These are phyloP conservation scores for Sycobia sp. DNA, from an alignment of 1,140 invertebrate genomes.

Conservation along the genomic window DNA sequence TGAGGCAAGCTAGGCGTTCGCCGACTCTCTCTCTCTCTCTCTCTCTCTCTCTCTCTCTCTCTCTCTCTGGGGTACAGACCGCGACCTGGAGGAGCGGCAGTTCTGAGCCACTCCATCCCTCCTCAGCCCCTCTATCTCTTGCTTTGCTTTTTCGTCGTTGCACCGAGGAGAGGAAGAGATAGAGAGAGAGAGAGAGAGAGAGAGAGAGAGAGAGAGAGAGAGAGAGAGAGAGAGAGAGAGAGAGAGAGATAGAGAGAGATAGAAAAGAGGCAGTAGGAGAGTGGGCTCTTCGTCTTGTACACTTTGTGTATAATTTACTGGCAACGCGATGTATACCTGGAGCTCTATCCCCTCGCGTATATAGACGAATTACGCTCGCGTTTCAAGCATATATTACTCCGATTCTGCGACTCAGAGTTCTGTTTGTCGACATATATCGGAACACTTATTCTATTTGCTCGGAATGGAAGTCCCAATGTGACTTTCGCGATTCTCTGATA, in stretches of 20 bases:
- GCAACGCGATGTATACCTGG: constrained; percentile 57
- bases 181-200: too few species aligned
- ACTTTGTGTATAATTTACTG: constrained; percentile 64
- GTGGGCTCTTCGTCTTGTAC: constrained; percentile 55
- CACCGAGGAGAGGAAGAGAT: too few species aligned
- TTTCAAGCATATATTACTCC: too few species aligned
- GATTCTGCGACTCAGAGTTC: too few species aligned
- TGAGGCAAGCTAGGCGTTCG: constrained; percentile 55
- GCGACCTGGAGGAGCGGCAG: background rate
- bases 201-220: constrained; percentile 11
- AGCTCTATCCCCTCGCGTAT: constrained; percentile 48
- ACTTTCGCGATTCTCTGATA: too few species aligned
- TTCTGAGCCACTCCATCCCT: constrained; percentile 8
- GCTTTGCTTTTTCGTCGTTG: constrained; percentile 25
- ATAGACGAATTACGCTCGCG: background rate
- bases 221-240: too few species aligned
- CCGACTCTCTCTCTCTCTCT: constrained; percentile 34
- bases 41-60: constrained; percentile 39
- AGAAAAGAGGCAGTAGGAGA: too few species aligned
- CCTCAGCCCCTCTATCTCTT: constrained; percentile 17
- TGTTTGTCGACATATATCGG: too few species aligned
- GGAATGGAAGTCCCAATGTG: too few species aligned
- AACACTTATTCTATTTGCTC: too few species aligned
- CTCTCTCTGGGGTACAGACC: constrained; percentile 4
- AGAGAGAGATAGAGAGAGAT: too few species aligned